Evolutionary conservation across 2,113 vertebrate genomes (phyloP).

Genomic region (Nymphicus hollandicus): DNA sequence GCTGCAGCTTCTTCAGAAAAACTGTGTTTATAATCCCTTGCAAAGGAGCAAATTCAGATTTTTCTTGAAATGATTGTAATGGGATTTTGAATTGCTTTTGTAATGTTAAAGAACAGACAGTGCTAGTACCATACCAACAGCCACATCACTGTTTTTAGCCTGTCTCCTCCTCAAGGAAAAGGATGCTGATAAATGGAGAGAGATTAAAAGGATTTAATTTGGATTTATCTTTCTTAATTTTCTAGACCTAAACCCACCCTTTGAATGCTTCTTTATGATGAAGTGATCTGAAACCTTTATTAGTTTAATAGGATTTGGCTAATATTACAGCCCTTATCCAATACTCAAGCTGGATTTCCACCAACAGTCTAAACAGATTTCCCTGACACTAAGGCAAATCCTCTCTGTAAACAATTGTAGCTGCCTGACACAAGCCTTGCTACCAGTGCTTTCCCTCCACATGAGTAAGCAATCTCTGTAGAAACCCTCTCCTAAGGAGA

Average conservation of each 20-base stretch:
- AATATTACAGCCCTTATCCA: constrained; percentile 2
- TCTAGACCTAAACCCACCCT: neutral
- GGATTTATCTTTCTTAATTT: constrained; percentile 19
- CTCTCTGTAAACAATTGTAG: neutral
- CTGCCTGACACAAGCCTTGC: neutral
- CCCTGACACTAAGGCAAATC: neutral
- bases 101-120: neutral
- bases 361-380: neutral
- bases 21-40: rapidly evolving
- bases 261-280: neutral
- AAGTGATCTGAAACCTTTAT: neutral
- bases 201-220: neutral
- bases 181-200: neutral
- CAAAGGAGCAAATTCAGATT: neutral
- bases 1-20: neutral
- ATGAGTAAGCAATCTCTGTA: neutral
- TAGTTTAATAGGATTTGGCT: constrained; percentile 43
- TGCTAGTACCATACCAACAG: neutral
- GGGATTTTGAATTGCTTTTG: neutral
- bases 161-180: neutral
- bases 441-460: neutral
- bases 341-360: constrained; percentile 5
- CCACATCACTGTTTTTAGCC: neutral
- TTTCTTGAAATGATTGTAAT: neutral
- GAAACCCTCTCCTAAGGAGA: neutral